A percentile compares a stretch with the other conserved stretches of the same genome.
phyloP scores from a whole-genome alignment of 2,797 vertebrate species.

The Poliocrania exsul region DNA sequence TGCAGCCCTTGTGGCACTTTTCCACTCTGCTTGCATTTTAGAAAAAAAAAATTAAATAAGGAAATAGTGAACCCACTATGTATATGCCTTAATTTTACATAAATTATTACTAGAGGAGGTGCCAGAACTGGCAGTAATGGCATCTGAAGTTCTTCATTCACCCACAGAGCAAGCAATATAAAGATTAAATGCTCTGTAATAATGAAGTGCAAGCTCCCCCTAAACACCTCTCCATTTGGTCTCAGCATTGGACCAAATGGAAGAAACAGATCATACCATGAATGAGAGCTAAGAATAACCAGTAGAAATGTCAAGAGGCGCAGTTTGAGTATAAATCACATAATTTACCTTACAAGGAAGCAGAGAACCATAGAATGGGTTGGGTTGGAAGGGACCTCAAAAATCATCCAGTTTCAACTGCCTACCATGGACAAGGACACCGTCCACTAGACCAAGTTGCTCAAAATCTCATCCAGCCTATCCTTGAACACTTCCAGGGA shows the following conservation, averaged over 20 bases:
- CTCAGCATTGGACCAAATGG: not conserved
- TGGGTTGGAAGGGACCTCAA: not conserved
- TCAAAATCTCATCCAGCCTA: not conserved
- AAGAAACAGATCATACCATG: not conserved
- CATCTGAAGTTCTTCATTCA: not conserved
- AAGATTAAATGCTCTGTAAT: not conserved
- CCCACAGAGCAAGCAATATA: not conserved
- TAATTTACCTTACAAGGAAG: not conserved
- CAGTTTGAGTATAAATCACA: not conserved
- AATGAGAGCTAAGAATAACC: constrained; percentile 17
- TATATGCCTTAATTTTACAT: not conserved
- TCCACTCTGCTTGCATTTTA: not conserved
- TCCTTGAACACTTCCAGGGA: not conserved
- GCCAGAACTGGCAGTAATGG: not conserved
- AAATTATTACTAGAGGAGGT: not conserved
- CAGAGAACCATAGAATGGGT: not conserved
- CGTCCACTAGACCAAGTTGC: not conserved
- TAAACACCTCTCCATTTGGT: not conserved
- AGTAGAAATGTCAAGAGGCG: not conserved
- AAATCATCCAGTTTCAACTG: not conserved
- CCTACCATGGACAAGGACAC: too few relatives aligned
- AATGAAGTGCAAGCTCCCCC: not conserved
- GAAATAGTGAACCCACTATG: not conserved
- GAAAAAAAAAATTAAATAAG: not conserved
- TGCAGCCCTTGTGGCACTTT: not conserved